Evolutionary conservation across 2,888 invertebrate species (phyloP), one percentile per base, ranked within the genome.

Genomic region (Crepidodera aurea): DNA sequence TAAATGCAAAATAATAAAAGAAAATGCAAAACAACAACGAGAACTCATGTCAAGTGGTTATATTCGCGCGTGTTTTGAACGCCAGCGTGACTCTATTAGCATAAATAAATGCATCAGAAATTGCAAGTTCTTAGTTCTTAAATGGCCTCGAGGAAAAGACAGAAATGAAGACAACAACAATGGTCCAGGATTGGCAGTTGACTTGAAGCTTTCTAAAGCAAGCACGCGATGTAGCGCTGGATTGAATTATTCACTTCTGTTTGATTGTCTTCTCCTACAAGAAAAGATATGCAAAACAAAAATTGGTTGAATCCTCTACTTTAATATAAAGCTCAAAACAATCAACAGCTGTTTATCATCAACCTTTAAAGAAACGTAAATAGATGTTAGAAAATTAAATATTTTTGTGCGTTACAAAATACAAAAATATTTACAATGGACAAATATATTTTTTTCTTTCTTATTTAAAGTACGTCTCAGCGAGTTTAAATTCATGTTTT

Each of bases 81-180:
- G 48, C 53, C 65, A 65, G 67, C 72, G 73, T 73, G 73, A 73
- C 75, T 71, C 66, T 69, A 74, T 75, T 73, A 74, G 69, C 73
- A 74, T 75, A 73, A 70, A 72, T 65, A 71, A 75, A 73, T 71
- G 71, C 67, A 70, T 69, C 67, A 69, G 70, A 71, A 73, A 73
- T 75, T 71, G 70, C 69, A 62, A 70, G 70, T 64, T 55, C 56
- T n/a, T 56, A 58, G 44, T 46, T 18, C 34, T 27, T 40, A n/a
- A 51, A 46, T 48, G 48, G 55, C 59, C 65, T 61, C 44, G 65
- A 60, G 65, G 55, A 46, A 55, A 12, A 22, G 13, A 44, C 32
- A 22, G 19, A 19, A 44, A 55, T 55, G 55, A 55, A 55, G 55
- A 55, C 55, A 34, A 55, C 46, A 55, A 55, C 55, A 55, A 55